Conservation (phyloP, 37 sponge, comb jelly and placozoan species). For the Chondrilla cf. caribensis region DNA sequence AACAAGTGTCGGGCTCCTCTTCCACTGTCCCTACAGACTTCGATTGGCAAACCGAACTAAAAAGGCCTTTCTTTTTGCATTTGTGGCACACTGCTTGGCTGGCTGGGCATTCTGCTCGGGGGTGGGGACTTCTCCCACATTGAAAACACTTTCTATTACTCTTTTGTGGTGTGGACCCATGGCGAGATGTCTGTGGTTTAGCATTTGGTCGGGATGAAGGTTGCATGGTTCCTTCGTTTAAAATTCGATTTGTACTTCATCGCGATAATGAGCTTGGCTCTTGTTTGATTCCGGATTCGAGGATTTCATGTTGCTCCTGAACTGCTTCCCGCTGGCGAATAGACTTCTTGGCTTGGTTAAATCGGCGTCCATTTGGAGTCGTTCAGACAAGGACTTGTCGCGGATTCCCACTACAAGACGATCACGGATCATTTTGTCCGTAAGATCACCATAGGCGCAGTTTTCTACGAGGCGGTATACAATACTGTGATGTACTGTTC, state of each 20-base stretch:
- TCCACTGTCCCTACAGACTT: not conserved
- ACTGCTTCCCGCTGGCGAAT: not conserved
- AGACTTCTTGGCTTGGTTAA: not conserved
- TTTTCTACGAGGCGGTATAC: not conserved
- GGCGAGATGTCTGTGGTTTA: too few relatives aligned
- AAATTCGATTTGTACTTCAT: too few relatives aligned
- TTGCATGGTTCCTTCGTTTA: too few relatives aligned
- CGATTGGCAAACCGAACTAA: not conserved
- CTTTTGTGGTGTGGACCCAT: too few relatives aligned
- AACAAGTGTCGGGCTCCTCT: conserved; percentile 2
- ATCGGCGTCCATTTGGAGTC: not conserved
- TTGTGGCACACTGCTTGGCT: not conserved
- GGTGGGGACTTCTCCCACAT: not conserved
- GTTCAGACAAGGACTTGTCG: not conserved
- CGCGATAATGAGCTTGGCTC: too few relatives aligned
- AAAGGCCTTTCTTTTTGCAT: not conserved
- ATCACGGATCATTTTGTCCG: not conserved
- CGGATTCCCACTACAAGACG: not conserved
- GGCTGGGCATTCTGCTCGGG: not conserved
- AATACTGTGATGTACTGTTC: not conserved
- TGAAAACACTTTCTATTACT: too few relatives aligned
- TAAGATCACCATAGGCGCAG: not conserved
- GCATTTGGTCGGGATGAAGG: too few relatives aligned
- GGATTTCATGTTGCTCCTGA: not conserved
- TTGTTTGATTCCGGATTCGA: too few relatives aligned